phyloP scores from a whole-genome alignment of 1,140 invertebrate species.

The Nilaparvata lugens region DNA sequence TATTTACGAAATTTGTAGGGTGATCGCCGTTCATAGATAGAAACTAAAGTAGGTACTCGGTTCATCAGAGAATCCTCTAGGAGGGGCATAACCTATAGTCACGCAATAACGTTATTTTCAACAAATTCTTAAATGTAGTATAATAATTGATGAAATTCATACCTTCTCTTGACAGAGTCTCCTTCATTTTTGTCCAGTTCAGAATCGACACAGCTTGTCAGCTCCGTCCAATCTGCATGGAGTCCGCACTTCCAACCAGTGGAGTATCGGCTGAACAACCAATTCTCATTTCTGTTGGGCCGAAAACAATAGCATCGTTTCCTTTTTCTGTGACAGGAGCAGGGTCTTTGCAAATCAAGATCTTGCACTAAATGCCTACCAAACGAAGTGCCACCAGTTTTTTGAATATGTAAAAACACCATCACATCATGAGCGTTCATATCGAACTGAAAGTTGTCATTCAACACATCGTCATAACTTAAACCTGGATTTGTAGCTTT shows the following conservation, averaged over 20 bases:
- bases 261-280: conserved; percentile 97
- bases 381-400: conserved; percentile 88
- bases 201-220: conserved; percentile 80
- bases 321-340: conserved; percentile 71
- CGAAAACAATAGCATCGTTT: conserved; percentile 90
- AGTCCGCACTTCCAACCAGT: conserved; percentile 98
- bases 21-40: too few relatives aligned
- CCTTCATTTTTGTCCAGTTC: conserved; percentile 82
- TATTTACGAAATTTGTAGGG: too few relatives aligned
- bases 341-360: conserved; percentile 79
- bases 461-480: conserved; percentile 69
- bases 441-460: conserved; percentile 78
- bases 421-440: conserved; percentile 91
- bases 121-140: too few relatives aligned
- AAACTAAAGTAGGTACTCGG: too few relatives aligned
- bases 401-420: conserved; percentile 98
- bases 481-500: conserved; percentile 39
- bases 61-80: too few relatives aligned
- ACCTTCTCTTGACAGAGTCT: conserved; percentile 59
- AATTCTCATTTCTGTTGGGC: conserved; percentile 81
- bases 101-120: too few relatives aligned
- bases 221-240: conserved; percentile 96
- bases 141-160: conserved; percentile 4
- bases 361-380: conserved; percentile 90
- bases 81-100: too few relatives aligned